These are phyloP conservation scores for Atta texana DNA, from an alignment of 1,140 invertebrate species.

Conservation along the genomic window DNA sequence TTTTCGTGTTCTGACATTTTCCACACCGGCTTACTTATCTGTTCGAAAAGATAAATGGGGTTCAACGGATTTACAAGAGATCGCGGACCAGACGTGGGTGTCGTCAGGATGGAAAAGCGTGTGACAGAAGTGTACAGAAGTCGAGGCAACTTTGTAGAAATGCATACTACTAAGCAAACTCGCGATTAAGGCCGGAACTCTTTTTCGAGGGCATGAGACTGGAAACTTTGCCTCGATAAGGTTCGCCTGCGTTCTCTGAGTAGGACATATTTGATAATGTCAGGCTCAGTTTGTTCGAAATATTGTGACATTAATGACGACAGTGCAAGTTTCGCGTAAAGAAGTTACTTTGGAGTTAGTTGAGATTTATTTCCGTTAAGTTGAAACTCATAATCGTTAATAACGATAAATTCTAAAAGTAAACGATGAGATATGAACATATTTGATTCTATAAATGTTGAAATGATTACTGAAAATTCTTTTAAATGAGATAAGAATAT, in stretches of 20 bases:
- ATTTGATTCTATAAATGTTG: background rate
- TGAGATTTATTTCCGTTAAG: slow-evolving; percentile 21
- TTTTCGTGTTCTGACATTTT: background rate
- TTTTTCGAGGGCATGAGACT: slow-evolving; percentile 30
- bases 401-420: slow-evolving; percentile 20
- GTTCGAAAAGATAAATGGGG: background rate
- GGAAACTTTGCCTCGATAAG: slow-evolving; percentile 39
- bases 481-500: too few species aligned
- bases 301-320: slow-evolving; percentile 22
- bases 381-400: background rate
- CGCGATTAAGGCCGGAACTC: slow-evolving; percentile 12
- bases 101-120: background rate
- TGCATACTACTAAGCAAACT: slow-evolving; percentile 21
- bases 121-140: background rate
- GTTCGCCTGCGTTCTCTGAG: background rate
- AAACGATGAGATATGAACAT: too few species aligned
- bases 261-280: slow-evolving; percentile 22
- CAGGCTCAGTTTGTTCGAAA: background rate
- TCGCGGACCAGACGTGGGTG: background rate
- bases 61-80: slow-evolving; percentile 7
- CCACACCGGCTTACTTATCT: slow-evolving; percentile 21
- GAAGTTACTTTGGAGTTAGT: background rate
- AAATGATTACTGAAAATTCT: background rate
- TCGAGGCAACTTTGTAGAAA: slow-evolving; percentile 25
- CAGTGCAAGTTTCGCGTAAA: background rate